Evolutionary conservation across 2,888 invertebrate genomes (phyloP), one percentile per base, ranked within the genome.

Genomic region (Drosophila austrosaltans): DNA sequence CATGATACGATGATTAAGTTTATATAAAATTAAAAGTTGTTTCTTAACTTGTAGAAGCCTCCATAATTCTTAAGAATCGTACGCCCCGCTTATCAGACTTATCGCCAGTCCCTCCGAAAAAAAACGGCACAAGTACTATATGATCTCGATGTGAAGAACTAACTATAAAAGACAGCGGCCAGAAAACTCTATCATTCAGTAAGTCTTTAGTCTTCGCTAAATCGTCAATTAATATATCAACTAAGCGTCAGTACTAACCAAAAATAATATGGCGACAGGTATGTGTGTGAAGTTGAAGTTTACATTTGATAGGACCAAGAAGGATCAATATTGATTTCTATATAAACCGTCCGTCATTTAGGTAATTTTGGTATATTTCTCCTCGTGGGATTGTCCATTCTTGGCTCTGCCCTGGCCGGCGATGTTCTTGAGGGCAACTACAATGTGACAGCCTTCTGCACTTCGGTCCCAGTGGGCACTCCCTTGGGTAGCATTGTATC

Each of bases 371-470:
- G 48, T 6, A 3, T 80, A 5, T 56, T 86, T 7, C 61, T 88
- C 20, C 54, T 78, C 42, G 56, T 81, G 36, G 68, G 72, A 68
- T 54, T 79, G 64, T 62, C 63, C 39, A 42, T 76, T 42, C 48
- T 48, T 48, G 64, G 60, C 53, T 65, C 48, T 44, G 79, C 76
- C 16, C n/a, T 79, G 12, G 68, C 63, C 57, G 63, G 22, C 0
- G 53, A 5, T 2, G 10, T 79, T 5, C 1, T 72, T 6, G 82
- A 82, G 60, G 89, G 89, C 16, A 71, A 42, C 56, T 82, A 83
- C 62, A 88, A 82, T 61, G 89, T 82, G 16, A 86, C 89, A 2
- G 53, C 64, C 32, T 44, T 69, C 10, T 82, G 82, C 22, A 66
- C 78, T 3, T 7, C 66, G 4, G 71, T 83, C 0, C 53, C 53